Evolutionary conservation across 2,797 vertebrate species (phyloP).

Genomic region (Neoniphon sammara): DNA sequence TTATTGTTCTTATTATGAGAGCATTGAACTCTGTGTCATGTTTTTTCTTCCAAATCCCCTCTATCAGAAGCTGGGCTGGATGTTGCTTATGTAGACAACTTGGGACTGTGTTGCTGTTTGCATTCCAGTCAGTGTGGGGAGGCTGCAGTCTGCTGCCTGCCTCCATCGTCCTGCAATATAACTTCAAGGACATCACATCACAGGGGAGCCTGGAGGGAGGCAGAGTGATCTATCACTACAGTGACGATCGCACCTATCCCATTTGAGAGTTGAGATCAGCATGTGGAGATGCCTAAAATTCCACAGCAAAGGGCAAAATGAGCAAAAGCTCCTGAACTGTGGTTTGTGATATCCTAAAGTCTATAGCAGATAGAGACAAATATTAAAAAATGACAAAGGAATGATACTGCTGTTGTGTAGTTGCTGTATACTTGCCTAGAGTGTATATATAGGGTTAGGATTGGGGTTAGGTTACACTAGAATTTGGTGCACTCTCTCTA

Average conservation of each 20-base stretch:
- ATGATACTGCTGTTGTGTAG: neutral
- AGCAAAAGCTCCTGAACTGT: conserved; percentile 1
- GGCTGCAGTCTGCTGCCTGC: conserved; percentile 68
- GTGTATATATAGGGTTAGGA: too few relatives aligned
- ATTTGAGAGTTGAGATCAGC: conserved; percentile 25
- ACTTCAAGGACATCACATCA: conserved; percentile 74
- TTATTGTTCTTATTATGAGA: neutral
- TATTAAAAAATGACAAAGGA: neutral
- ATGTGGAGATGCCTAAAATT: conserved; percentile 12
- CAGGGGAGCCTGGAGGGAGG: conserved; percentile 44
- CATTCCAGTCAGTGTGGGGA: conserved; percentile 66
- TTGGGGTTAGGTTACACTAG: too few relatives aligned
- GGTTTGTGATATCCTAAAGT: neutral
- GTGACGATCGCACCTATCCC: conserved; percentile 41
- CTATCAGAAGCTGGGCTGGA: conserved; percentile 22
- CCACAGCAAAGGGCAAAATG: conserved; percentile 16
- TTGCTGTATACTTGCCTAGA: too few relatives aligned
- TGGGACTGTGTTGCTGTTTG: conserved; percentile 62
- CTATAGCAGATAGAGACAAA: neutral
- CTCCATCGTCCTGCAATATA: conserved; percentile 53
- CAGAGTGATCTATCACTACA: conserved; percentile 60
- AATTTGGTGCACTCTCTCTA: neutral
- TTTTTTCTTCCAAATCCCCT: conserved; percentile 11
- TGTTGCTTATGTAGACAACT: neutral
- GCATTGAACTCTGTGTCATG: neutral